These are phyloP conservation scores for Gallinago solitaria DNA, from an alignment of 2,797 vertebrate species.

Conservation along the genomic window DNA sequence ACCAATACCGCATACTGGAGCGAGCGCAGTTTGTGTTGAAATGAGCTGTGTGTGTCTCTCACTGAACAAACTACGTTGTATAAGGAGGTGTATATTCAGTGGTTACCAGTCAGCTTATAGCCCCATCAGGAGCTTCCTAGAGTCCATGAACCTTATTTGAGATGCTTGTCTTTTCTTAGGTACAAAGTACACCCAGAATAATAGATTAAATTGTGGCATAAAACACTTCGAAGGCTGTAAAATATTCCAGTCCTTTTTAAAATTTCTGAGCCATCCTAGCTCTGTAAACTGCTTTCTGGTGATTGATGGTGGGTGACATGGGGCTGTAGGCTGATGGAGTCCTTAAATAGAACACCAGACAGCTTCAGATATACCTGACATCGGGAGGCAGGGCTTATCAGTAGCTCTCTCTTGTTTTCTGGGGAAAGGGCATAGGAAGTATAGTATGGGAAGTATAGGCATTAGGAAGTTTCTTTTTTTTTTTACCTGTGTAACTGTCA, in stretches of 20 bases:
- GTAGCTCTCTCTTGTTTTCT: conserved; percentile 18
- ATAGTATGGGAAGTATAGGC: background rate
- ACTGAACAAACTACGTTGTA: background rate
- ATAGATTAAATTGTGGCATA: background rate
- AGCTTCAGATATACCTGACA: background rate
- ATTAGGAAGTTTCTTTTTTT: background rate
- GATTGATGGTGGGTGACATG: background rate
- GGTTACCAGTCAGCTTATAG: background rate
- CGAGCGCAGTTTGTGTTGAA: background rate
- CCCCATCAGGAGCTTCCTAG: background rate
- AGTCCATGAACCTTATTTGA: background rate
- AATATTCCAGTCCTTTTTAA: background rate
- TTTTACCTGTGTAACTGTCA: background rate
- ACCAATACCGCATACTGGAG: background rate
- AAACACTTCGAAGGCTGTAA: background rate
- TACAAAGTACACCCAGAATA: background rate
- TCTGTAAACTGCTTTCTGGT: background rate
- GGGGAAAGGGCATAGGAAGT: background rate
- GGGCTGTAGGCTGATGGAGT: background rate
- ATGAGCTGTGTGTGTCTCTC: background rate
- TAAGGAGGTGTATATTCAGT: background rate
- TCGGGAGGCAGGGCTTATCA: conserved; percentile 10
- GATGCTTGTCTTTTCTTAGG: background rate
- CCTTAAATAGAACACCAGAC: background rate
- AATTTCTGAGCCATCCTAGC: background rate